Evolutionary conservation across 1,140 invertebrate genomes (phyloP), one percentile per base, ranked within the genome.

Genomic region (Drosophila lowei): DNA sequence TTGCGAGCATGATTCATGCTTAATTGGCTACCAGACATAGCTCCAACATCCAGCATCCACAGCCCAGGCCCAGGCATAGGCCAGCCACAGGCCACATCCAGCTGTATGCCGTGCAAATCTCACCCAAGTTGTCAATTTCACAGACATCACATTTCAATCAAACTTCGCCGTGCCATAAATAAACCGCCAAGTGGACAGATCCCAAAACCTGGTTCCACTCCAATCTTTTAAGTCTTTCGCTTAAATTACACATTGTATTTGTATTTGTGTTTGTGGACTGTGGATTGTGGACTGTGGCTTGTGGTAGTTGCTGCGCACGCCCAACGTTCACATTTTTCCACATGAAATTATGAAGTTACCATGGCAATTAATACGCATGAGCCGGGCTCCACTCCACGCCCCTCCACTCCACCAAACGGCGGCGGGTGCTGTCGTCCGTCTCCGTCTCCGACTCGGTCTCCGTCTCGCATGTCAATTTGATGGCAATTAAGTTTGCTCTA

Each of bases 131-230:
- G 85, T 89, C 84, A 89, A 89, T 89, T 89, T 73, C 70, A 49
- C 58, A 79, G 72, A 83, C 85, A 89, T 89, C 84, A 79, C 85
- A 89, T 84, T 89, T 89, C 84, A 89, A 89, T 89, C 84, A 89
- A 89, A 89, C 79, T 83, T 77, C 38, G 76, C 83, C 65, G 66
- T 72, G 84, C 83, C 83, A 86, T 86, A 86, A 86, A 86, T 86
- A 86, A 86, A 71, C 66, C 62, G 58, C 57, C 70, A 86, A 75
- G 73, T 83, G 83, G 78, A 88, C 83, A 77, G 77, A 75, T 60
- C 49, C 74, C 30, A 63, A 64, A 70, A 70, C 56, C 65, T 4
- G 47, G 65, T 16, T 43, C 23, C 18, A 38, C 25, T 46, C 57
- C 30, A 71, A 71, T 64, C 52, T 62, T 66, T 67, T 58, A 77